Percentiles rank a stretch among this genome's conserved stretches.
phyloP scores from a whole-genome alignment of 2,113 vertebrate species.

The Acrocephalus kingi region DNA sequence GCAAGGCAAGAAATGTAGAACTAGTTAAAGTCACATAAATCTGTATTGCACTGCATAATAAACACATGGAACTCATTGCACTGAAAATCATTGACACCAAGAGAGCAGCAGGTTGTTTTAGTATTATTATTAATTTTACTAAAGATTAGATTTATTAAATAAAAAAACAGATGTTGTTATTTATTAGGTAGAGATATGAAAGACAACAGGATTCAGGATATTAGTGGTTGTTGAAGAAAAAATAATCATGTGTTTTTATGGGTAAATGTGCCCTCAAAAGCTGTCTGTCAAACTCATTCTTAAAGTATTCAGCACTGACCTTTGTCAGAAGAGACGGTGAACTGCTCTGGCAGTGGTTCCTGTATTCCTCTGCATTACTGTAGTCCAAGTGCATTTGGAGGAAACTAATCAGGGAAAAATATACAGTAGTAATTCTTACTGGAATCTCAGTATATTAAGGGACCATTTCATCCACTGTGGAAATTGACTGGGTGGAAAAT shows the following conservation, averaged over 20 bases:
- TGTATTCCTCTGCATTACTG: background rate
- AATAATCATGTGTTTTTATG: background rate
- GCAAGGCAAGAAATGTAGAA: background rate
- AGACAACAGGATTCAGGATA: background rate
- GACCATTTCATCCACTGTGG: background rate
- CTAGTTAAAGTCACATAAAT: background rate
- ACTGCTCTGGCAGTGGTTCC: background rate
- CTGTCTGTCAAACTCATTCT: background rate
- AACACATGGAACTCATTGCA: background rate
- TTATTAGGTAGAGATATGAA: background rate
- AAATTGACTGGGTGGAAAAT: constrained; percentile 1
- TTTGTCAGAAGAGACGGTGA: background rate
- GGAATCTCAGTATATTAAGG: background rate
- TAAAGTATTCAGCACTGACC: background rate
- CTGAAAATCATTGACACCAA: background rate
- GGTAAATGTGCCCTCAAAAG: background rate
- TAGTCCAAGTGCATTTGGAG: background rate
- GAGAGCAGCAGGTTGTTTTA: background rate
- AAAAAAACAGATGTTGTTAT: background rate
- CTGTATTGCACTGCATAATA: background rate
- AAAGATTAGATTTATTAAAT: background rate
- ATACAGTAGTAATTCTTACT: background rate
- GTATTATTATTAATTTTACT: background rate
- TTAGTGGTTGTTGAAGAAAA: background rate
- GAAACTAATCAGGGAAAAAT: background rate